Base-by-base conservation (phyloP, 1,140 invertebrate genomes). In the Pogonomyrmex barbatus region DNA sequence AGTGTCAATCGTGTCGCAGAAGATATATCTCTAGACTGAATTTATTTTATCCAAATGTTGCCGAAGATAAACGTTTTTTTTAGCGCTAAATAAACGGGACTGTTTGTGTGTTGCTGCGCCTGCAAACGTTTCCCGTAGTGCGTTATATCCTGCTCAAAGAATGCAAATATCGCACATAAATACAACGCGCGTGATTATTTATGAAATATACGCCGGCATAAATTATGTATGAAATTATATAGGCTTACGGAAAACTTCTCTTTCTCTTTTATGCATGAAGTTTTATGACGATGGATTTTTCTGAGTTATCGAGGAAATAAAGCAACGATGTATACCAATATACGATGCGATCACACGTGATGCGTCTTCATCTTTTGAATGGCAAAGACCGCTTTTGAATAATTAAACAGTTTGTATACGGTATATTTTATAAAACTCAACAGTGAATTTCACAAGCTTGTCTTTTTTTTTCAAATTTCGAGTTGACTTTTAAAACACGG, bases 1-100 rank as follows among this genome's bases (percentile, higher is more conserved):
- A n/a, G 30, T 42, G 68, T 82, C 79, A 82, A 82, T 82, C 65
- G 42, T 77, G 47, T 81, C 36, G 42, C 12, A 8, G 39, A 82
- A 82, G 30, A 82, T 58, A 73, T 56, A 47, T 82, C 54, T 82
- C 33, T 60, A 47, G 42, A 4, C 54, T 30, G 17, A 82, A 36
- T 82, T 82, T 82, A 81, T 82, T 58, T 73, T 45, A 71, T 60
- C 2, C 65, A 6, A 82, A 82, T 30, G 68, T 47, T 30, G 5
- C 39, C 14, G 24, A n/a, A 39, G 17, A 47, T 58, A 82, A 82
- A 73, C 8, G 24, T n/a, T 82, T 70, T 67, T 79, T 68, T 54
- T n/a, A 54, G 14, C 17, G 2, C 33, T 60, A 36, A 73, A 24
- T 50, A 82, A 82, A 82, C 30, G 30, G 36, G 5, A n/a, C 47